phyloP scores from a whole-genome alignment of 2,888 invertebrate genomes.

The Melitaea athalia region DNA sequence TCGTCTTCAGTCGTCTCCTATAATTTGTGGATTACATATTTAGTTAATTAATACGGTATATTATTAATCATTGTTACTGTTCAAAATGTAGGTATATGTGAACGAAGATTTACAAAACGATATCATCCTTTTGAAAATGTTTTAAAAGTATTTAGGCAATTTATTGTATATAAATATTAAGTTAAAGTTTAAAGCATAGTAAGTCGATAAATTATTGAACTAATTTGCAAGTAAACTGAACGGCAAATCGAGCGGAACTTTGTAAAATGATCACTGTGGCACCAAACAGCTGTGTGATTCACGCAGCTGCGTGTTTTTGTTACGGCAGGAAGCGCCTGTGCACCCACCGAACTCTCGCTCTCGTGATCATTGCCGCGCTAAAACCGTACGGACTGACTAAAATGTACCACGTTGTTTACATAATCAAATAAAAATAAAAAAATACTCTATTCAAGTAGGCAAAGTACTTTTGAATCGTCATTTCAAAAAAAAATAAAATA shows the following conservation, averaged over 20 bases:
- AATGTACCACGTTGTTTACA: constrained; percentile 7
- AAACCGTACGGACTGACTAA: constrained; percentile 16
- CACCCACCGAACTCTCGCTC: constrained; percentile 43
- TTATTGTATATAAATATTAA: neutral
- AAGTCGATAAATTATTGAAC: constrained; percentile 6
- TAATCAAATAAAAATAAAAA: too few relatives aligned
- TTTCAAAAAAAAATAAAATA: too few relatives aligned
- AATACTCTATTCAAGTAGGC: too few relatives aligned
- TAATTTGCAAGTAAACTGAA: constrained; percentile 21
- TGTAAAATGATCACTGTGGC: constrained; percentile 29
- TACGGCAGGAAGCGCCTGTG: constrained; percentile 53
- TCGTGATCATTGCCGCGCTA: constrained; percentile 47
- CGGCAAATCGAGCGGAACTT: constrained; percentile 22
- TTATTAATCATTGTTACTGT: too few relatives aligned
- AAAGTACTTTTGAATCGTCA: too few relatives aligned
- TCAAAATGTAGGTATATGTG: too few relatives aligned
- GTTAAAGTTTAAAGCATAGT: neutral
- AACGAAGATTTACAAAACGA: too few relatives aligned
- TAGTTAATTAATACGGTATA: too few relatives aligned
- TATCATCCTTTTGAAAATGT: too few relatives aligned
- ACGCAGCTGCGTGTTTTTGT: constrained; percentile 53
- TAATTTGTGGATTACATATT: too few relatives aligned
- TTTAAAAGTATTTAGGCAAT: too few relatives aligned
- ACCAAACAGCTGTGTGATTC: constrained; percentile 40
- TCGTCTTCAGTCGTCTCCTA: too few relatives aligned